Base-by-base conservation (phyloP, 2,797 vertebrate species). In the Microchirus variegatus region DNA sequence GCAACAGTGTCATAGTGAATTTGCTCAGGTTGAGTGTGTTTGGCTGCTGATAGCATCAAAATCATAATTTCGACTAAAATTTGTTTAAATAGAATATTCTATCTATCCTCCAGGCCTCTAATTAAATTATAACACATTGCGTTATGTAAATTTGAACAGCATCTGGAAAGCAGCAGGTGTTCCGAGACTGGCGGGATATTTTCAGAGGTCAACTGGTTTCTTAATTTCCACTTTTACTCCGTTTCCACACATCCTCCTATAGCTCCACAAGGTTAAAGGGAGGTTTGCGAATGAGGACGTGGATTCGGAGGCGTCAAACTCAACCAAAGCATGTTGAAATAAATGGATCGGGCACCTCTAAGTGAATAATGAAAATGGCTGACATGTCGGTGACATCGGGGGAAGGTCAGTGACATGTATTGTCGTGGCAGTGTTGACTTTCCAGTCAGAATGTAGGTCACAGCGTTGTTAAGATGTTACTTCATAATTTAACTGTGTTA, bases 351-450 rank as follows among this genome's bases (percentile, higher is more conserved):
- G 89, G 85, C 88, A 75, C 63, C 41, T 31, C 55, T 47, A 68
- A 52, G 88, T 92, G 68, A 91, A 91, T 93, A 90, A 91, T 91
- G 86, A 77, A 91, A 68, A 54, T 43, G 52, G 1, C 75, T 80
- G 81, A 86, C 88, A 87, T 89, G 88, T 83, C 74, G 76, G 63
- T 84, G 82, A 90, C 89, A 91, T 87, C 84, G 78, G 55, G 55
- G 59, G 83, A 79, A 67, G 65, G 72, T 75, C 84, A 75, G 78
- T 43, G 66, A 88, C 83, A 78, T 89, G 80, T 75, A 83, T 77
- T 67, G 67, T 70, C 64, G 54, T 69, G 74, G 70, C 81, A 80
- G 65, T 81, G 81, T 90, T 90, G 84, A 85, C 71, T 85, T 78
- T 58, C 7, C 75, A 52, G 57, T 48, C 55, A 69, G 63, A 57